Evolutionary conservation across 1,140 invertebrate genomes (phyloP).

Genomic region (Aphis gossypii): DNA sequence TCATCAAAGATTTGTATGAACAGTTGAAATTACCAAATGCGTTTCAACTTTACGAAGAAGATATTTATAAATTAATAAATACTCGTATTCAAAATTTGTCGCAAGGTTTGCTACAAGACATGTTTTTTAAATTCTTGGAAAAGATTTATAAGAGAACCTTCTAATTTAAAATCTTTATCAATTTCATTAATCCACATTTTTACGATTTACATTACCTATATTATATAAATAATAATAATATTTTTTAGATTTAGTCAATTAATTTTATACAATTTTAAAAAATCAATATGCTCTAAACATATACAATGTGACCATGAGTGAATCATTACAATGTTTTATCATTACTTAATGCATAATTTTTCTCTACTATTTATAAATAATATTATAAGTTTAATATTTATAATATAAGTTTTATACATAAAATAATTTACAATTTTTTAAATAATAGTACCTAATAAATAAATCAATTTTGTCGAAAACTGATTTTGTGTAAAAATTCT

Average conservation of each 20-base stretch:
- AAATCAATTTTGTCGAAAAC: too few relatives aligned
- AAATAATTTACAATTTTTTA: not conserved
- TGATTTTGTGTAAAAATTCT: too few relatives aligned
- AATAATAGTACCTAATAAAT: not conserved
- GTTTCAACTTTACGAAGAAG: slow-evolving; percentile 85
- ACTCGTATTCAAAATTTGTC: slow-evolving; percentile 87
- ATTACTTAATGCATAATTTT: not conserved
- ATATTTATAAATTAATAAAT: slow-evolving; percentile 80
- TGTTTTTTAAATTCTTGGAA: slow-evolving; percentile 83
- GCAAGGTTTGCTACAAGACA: slow-evolving; percentile 79
- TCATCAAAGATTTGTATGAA: slow-evolving; percentile 81
- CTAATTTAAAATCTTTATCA: not conserved
- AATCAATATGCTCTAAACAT: not conserved
- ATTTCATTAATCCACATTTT: not conserved
- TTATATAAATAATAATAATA: not conserved
- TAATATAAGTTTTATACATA: too few relatives aligned
- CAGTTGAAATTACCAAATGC: slow-evolving; percentile 79
- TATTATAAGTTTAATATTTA: not conserved
- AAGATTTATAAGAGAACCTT: slow-evolving; percentile 73
- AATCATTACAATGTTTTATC: not conserved
- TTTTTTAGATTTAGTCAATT: not conserved
- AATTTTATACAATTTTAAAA: not conserved
- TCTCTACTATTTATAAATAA: not conserved
- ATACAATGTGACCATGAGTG: not conserved
- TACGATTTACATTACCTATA: too few relatives aligned